Evolutionary conservation across 2,888 invertebrate genomes (phyloP).

Genomic region (Diplolepis rosae): DNA sequence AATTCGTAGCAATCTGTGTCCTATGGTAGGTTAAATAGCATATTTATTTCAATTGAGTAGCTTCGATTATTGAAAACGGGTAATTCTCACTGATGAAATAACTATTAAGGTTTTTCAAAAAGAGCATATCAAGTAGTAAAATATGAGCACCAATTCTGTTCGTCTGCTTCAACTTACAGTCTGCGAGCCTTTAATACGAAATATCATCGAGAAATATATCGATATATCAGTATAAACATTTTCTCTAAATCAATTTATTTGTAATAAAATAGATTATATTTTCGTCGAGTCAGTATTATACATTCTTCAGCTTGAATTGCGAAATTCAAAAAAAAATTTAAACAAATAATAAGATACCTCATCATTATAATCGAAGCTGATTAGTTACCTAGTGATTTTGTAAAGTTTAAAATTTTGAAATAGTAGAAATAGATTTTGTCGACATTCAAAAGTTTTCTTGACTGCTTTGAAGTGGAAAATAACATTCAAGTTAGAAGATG

Average conservation of each 20-base stretch:
- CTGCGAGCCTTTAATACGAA: neutral
- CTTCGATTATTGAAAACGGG: constrained; percentile 42
- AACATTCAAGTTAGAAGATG: no score
- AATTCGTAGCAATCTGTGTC: constrained; percentile 53
- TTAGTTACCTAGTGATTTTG: neutral
- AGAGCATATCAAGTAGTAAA: constrained; percentile 28
- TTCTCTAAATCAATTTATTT: neutral
- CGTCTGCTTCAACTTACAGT: constrained; percentile 17
- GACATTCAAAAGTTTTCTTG: neutral
- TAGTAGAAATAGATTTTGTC: neutral
- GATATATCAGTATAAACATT: neutral
- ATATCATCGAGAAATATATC: neutral
- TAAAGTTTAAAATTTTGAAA: constrained; percentile 15
- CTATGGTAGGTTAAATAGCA: constrained; percentile 51
- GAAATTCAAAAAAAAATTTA: neutral
- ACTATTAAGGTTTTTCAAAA: neutral
- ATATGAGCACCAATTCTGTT: constrained; percentile 22
- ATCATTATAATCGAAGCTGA: neutral
- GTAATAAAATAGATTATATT: neutral
- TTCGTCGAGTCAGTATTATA: neutral
- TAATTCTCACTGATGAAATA: constrained; percentile 10
- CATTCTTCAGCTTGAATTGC: neutral
- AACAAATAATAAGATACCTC: neutral
- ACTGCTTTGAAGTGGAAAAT: neutral
- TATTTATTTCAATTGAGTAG: constrained; percentile 42